Conservation (phyloP, 2,113 vertebrate genomes). For the Ictidomys tridecemlineatus region DNA sequence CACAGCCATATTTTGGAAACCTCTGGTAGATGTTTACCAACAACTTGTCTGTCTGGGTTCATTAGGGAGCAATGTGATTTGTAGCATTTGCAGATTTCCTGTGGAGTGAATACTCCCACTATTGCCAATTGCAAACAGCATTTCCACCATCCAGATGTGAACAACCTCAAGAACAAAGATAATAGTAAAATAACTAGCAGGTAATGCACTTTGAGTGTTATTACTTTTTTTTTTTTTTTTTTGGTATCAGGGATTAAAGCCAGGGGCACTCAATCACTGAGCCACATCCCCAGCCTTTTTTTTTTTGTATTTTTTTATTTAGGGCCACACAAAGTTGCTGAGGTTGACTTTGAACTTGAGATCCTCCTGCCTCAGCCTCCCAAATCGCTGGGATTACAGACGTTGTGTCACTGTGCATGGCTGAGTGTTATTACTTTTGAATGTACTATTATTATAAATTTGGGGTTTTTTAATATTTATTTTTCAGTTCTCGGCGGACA, state of each 20-base stretch:
- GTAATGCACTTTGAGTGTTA: neutral
- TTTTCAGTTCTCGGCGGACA: too few species aligned
- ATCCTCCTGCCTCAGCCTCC: neutral
- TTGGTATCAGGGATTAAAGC: too few species aligned
- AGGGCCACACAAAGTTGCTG: neutral
- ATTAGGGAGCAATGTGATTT: neutral
- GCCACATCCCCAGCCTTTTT: too few species aligned
- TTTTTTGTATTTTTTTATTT: too few species aligned
- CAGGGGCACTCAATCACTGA: too few species aligned
- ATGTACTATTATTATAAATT: neutral
- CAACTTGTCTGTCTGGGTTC: too few species aligned
- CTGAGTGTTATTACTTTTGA: neutral
- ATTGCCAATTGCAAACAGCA: neutral
- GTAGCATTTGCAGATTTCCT: neutral
- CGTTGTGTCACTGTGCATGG: too few species aligned
- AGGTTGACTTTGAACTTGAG: neutral
- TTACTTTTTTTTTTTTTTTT: neutral
- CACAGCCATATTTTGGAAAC: neutral
- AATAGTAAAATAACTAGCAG: conserved; percentile 6
- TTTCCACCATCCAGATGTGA: neutral
- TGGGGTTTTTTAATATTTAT: neutral
- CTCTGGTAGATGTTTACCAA: conserved; percentile 15
- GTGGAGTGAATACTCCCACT: neutral
- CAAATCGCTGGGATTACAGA: neutral
- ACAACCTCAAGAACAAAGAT: neutral